phyloP scores from a whole-genome alignment of 2,888 invertebrate species.

The Alcis repandata region DNA sequence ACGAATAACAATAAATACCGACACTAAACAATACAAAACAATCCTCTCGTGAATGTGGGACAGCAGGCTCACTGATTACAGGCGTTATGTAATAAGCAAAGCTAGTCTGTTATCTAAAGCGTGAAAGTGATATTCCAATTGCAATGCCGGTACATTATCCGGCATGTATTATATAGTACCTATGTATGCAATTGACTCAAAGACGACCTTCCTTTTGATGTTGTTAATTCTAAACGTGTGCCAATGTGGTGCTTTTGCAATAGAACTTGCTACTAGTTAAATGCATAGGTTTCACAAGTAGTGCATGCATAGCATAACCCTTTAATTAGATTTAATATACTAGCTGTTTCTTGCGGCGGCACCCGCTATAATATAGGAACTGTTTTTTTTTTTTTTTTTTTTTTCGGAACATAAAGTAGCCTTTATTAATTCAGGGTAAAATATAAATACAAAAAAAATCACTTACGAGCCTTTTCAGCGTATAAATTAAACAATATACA shows the following conservation, averaged over 20 bases:
- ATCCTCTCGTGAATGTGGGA: slow-evolving; percentile 10
- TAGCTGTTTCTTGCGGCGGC: neutral
- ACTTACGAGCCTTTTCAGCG: too few species aligned
- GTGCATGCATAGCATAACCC: slow-evolving; percentile 28
- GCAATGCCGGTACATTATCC: slow-evolving; percentile 23
- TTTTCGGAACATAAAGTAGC: too few species aligned
- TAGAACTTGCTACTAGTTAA: slow-evolving; percentile 30
- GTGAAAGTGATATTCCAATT: slow-evolving; percentile 33
- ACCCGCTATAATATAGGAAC: neutral
- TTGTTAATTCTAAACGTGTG: slow-evolving; percentile 46
- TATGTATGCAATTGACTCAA: slow-evolving; percentile 39
- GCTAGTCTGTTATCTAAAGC: slow-evolving; percentile 28
- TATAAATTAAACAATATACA: too few species aligned
- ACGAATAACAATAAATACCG: neutral
- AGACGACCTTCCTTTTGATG: slow-evolving; percentile 46
- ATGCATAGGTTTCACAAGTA: slow-evolving; percentile 37
- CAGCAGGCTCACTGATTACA: slow-evolving; percentile 15
- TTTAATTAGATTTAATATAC: slow-evolving; percentile 18
- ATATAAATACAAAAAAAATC: too few species aligned
- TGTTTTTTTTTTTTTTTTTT: too few species aligned
- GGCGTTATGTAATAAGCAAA: slow-evolving; percentile 24
- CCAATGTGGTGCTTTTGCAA: slow-evolving; percentile 45
- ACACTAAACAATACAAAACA: neutral
- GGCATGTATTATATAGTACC: slow-evolving; percentile 32
- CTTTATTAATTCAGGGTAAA: too few species aligned